Base-by-base conservation (phyloP, 2,113 vertebrate genomes). In the Pycnonotus jocosus region DNA sequence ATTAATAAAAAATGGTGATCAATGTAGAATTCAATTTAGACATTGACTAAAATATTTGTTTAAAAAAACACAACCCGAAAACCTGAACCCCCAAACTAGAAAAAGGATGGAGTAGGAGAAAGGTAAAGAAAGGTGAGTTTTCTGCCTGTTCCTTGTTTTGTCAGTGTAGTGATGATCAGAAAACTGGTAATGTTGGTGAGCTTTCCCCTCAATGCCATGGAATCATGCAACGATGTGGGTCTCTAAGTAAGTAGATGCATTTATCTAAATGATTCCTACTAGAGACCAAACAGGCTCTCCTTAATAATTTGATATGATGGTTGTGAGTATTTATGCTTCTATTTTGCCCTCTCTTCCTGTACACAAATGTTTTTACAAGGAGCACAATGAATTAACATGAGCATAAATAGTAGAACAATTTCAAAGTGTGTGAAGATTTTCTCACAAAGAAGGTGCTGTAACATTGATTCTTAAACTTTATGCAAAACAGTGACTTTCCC, bases 391-490 rank as follows among this genome's bases (percentile, higher is more conserved):
- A 86, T 88, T 82, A 93, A 94, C 79, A 62, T 51, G 44, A 78
- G 72, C 11, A 5, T 38, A 78, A 91, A 88, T 1, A 74, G 45
- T 17, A 72, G 37, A 88, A 68, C n/a, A 80, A 47, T 78, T 88
- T 88, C 80, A 58, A 91, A 79, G 57, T 2, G 7, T 51, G 35
- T 57, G 54, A 89, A 84, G 65, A 33, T 88, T 84, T 93, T 93
- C 79, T 97, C 64, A 53, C 35, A 66, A 74, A 88, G 61, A 87
- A 81, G 68, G 38, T 60, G 60, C 51, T 86, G 50, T 88, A 81
- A 73, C 35, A 51, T 12, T 23, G 38, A 92, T 88, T 93, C 92
- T 86, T 84, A 82, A 94, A 91, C 21, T 76, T 91, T 45, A 94
- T 70, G 79, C 79, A 86, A 84, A 95, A 78, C 48, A 60, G 31